Percentiles rank a stretch among this genome's conserved stretches.
Evolutionary conservation across 53 echinoderm and acorn worm species (phyloP).

Genomic region (Holothuria scabra): DNA sequence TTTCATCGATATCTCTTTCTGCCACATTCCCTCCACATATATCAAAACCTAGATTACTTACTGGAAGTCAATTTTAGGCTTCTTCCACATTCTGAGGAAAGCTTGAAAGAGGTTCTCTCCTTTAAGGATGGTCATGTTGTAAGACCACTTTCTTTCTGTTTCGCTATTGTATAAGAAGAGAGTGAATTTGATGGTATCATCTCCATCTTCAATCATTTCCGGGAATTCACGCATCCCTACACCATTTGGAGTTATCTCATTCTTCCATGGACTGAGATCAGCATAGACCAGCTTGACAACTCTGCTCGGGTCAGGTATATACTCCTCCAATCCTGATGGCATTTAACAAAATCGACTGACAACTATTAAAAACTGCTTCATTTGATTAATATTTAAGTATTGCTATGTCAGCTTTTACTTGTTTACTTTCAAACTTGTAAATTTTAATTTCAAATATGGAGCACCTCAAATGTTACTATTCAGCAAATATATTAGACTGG

Average conservation of each 20-base stretch:
- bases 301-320: not conserved
- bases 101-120: slow-evolving; percentile 9
- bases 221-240: not conserved
- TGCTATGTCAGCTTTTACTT: too few relatives aligned
- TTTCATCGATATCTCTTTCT: too few relatives aligned
- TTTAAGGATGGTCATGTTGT: not conserved
- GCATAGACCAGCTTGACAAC: not conserved
- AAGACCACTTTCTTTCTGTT: not conserved
- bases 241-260: not conserved
- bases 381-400: too few relatives aligned
- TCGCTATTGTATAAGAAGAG: not conserved
- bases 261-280: slow-evolving; percentile 6
- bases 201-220: not conserved
- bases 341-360: not conserved
- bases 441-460: too few relatives aligned
- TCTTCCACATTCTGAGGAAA: slow-evolving; percentile 13
- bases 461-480: too few relatives aligned
- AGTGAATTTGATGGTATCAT: not conserved
- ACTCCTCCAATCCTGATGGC: not conserved
- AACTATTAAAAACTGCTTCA: too few relatives aligned
- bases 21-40: too few relatives aligned
- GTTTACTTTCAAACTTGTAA: too few relatives aligned
- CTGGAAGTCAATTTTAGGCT: slow-evolving; percentile 13
- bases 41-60: not conserved
- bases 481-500: too few relatives aligned